Evolutionary conservation across 1,140 invertebrate species (phyloP).

Genomic region (Saxidomus purpurata): DNA sequence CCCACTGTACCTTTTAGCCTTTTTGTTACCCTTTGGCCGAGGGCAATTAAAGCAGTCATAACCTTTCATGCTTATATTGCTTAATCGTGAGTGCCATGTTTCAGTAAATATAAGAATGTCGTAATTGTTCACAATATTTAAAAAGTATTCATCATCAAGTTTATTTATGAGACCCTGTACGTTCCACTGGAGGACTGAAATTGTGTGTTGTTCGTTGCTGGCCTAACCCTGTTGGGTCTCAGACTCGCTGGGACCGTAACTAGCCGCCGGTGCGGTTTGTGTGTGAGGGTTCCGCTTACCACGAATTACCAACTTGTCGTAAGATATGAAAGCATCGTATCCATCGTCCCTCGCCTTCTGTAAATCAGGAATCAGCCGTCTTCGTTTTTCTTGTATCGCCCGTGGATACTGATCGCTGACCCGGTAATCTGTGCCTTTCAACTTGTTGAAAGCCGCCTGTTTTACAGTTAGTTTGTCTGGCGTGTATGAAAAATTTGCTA

Average conservation of each 20-base stretch:
- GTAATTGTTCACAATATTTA: too few species aligned
- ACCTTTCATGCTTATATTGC: background rate
- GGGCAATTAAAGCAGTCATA: slow-evolving; percentile 37
- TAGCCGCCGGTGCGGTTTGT: background rate
- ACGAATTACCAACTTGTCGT: background rate
- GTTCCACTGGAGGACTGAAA: too few species aligned
- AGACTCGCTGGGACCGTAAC: background rate
- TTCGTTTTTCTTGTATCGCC: background rate
- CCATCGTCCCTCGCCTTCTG: background rate
- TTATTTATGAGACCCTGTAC: too few species aligned
- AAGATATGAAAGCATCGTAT: background rate
- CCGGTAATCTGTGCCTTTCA: slow-evolving; percentile 5
- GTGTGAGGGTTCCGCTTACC: background rate
- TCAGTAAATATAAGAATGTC: background rate
- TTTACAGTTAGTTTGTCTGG: background rate
- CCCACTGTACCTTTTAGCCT: slow-evolving; percentile 30
- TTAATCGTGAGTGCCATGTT: slow-evolving; percentile 17
- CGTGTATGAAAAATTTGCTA: background rate
- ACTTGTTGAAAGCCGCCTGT: background rate
- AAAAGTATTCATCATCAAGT: too few species aligned
- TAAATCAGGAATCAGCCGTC: background rate
- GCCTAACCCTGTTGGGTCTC: too few species aligned
- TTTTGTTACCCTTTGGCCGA: slow-evolving; percentile 31
- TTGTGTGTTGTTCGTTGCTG: too few species aligned
- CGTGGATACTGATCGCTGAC: background rate